phyloP scores from a whole-genome alignment of 2,797 vertebrate genomes.

The Anguilla marmorata region DNA sequence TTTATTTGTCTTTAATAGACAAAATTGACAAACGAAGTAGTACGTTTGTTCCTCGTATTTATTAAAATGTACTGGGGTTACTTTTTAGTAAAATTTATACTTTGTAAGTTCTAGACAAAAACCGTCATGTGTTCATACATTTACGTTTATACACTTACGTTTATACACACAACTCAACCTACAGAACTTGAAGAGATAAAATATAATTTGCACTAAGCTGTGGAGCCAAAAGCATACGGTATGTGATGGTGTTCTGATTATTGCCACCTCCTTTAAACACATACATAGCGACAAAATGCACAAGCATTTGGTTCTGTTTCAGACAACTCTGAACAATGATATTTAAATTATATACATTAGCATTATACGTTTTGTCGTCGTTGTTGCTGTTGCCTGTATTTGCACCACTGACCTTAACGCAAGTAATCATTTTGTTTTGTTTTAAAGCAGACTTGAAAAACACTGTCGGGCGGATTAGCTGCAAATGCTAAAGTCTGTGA shows the following conservation, averaged over 20 bases:
- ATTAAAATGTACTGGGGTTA: conserved; percentile 75
- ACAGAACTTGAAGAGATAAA: conserved; percentile 69
- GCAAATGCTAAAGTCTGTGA: conserved; percentile 77
- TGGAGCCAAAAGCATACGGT: conserved; percentile 66
- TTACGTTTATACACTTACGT: conserved; percentile 54
- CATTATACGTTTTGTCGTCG: conserved; percentile 57
- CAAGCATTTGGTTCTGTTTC: conserved; percentile 49
- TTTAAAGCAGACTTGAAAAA: conserved; percentile 71
- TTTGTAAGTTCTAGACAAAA: conserved; percentile 65
- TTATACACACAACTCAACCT: conserved; percentile 53
- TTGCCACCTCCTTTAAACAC: conserved; percentile 63
- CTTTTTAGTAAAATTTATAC: conserved; percentile 76
- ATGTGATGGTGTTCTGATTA: conserved; percentile 65
- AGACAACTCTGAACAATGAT: conserved; percentile 54
- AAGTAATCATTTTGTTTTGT: conserved; percentile 74
- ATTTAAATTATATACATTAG: conserved; percentile 62
- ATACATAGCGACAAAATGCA: conserved; percentile 58
- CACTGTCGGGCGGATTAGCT: conserved; percentile 68
- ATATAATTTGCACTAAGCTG: conserved; percentile 77
- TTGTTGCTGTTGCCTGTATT: conserved; percentile 79
- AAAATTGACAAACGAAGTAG: conserved; percentile 58
- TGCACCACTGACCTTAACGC: conserved; percentile 94
- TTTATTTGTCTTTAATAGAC: conserved; percentile 63
- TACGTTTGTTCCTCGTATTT: conserved; percentile 68
- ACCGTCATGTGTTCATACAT: conserved; percentile 62